Evolutionary conservation across 2,888 invertebrate genomes (phyloP).

Genomic region (Endomychus coccineus): DNA sequence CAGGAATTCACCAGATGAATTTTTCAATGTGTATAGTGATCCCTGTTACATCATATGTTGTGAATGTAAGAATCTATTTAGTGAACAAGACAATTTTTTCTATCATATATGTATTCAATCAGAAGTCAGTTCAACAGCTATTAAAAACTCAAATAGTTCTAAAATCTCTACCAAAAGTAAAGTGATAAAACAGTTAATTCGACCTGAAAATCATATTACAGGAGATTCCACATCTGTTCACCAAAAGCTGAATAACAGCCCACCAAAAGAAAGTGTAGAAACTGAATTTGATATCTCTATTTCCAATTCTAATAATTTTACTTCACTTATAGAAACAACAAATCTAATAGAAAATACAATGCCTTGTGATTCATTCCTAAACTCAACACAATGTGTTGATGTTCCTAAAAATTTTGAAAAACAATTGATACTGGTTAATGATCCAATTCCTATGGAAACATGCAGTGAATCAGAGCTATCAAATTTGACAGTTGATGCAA

Average conservation of each 20-base stretch:
- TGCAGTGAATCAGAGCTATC: conserved; percentile 8
- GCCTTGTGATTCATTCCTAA: too few relatives aligned
- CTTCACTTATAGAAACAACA: too few relatives aligned
- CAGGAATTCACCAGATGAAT: conserved; percentile 60
- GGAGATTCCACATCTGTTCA: conserved; percentile 31
- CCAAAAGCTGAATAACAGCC: too few relatives aligned
- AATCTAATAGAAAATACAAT: too few relatives aligned
- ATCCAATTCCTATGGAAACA: conserved; percentile 9
- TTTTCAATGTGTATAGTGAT: conserved; percentile 57
- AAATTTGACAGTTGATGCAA: conserved; percentile 11
- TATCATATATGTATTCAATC: conserved; percentile 56
- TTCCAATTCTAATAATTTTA: too few relatives aligned
- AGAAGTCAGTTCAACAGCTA: conserved; percentile 6
- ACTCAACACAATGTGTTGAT: too few relatives aligned
- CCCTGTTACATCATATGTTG: conserved; percentile 74
- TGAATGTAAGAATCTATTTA: conserved; percentile 70
- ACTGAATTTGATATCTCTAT: too few relatives aligned
- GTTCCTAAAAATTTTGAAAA: too few relatives aligned
- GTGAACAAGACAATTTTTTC: conserved; percentile 67
- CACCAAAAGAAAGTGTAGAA: too few relatives aligned
- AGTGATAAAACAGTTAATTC: conserved; percentile 26
- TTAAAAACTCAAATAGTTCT: background rate
- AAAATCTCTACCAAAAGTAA: conserved; percentile 7
- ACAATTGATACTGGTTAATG: conserved; percentile 10
- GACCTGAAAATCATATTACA: conserved; percentile 35